phyloP scores from a whole-genome alignment of 2,113 vertebrate genomes.

The Archocentrus centrarchus region DNA sequence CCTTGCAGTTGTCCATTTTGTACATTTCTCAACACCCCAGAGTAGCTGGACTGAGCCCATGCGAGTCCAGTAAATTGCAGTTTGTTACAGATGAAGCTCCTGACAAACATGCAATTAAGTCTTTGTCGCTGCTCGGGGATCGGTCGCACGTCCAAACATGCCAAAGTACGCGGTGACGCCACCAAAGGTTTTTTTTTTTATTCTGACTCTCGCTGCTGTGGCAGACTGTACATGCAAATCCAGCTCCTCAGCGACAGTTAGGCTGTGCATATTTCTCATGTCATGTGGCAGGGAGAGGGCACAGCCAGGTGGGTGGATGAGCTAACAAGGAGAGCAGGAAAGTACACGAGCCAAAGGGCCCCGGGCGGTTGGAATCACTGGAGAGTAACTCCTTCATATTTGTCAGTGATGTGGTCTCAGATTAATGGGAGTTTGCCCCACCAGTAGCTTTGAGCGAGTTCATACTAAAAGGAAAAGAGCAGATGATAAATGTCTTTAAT shows the following conservation, averaged over 20 bases:
- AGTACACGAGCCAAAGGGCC: constrained; percentile 8
- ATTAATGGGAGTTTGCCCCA: not conserved
- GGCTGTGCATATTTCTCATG: constrained; percentile 26
- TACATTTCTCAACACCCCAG: constrained; percentile 23
- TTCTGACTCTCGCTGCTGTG: not conserved
- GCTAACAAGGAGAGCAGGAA: constrained; percentile 11
- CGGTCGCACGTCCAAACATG: constrained; percentile 50
- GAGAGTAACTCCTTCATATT: not conserved
- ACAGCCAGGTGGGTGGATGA: constrained; percentile 33
- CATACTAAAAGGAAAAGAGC: not conserved
- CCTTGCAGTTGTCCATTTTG: constrained; percentile 22
- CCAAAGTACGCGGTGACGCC: constrained; percentile 30
- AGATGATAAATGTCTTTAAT: not conserved
- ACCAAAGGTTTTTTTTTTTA: constrained; percentile 7
- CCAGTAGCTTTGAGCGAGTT: not conserved
- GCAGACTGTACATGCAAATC: constrained; percentile 16
- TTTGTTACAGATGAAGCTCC: constrained; percentile 30
- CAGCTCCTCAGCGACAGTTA: constrained; percentile 41
- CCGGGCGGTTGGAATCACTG: not conserved
- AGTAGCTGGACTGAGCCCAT: constrained; percentile 18
- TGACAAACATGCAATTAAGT: constrained; percentile 67
- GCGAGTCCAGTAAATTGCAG: constrained; percentile 45
- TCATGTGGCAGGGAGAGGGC: constrained; percentile 19
- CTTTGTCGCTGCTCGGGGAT: constrained; percentile 8
- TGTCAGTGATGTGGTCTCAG: not conserved